These are phyloP conservation scores for Gallinago stenura DNA, from an alignment of 2,797 vertebrate species.

Conservation along the genomic window DNA sequence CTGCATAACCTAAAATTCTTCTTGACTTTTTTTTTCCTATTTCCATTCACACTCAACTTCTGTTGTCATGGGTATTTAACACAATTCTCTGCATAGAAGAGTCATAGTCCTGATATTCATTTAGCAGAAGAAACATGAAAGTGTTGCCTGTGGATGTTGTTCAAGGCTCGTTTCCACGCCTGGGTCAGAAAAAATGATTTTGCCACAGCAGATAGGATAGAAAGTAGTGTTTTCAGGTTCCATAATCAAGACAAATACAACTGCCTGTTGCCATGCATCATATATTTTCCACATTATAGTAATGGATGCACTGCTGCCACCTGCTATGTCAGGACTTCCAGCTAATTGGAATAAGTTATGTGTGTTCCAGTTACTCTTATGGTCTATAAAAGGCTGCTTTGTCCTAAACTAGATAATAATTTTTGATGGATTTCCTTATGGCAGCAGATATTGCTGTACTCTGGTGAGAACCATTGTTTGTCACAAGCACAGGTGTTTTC, in stretches of 20 bases:
- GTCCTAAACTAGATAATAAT: conserved; percentile 63
- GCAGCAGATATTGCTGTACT: neutral
- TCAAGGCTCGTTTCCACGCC: conserved; percentile 17
- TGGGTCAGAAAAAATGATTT: conserved; percentile 34
- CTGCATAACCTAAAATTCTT: neutral
- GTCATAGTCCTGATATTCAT: neutral
- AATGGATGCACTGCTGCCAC: conserved; percentile 59
- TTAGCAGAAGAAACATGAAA: conserved; percentile 21
- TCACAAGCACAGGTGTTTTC: conserved; percentile 33
- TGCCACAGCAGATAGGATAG: conserved; percentile 22
- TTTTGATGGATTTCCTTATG: conserved; percentile 57
- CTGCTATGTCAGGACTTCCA: conserved; percentile 66
- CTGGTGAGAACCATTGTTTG: conserved; percentile 12
- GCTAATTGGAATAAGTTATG: conserved; percentile 78
- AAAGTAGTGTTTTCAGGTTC: conserved; percentile 43
- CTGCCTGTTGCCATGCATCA: conserved; percentile 41
- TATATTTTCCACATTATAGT: conserved; percentile 59
- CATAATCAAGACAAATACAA: conserved; percentile 59
- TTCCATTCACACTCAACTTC: neutral
- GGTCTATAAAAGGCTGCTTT: conserved; percentile 67
- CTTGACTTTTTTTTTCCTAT: neutral
- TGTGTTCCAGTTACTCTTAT: conserved; percentile 54
- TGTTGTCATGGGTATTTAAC: conserved; percentile 30
- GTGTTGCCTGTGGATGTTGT: neutral
- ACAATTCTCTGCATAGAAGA: neutral